Conservation (phyloP, 1,140 invertebrate genomes). For the Apolygus lucorum region DNA sequence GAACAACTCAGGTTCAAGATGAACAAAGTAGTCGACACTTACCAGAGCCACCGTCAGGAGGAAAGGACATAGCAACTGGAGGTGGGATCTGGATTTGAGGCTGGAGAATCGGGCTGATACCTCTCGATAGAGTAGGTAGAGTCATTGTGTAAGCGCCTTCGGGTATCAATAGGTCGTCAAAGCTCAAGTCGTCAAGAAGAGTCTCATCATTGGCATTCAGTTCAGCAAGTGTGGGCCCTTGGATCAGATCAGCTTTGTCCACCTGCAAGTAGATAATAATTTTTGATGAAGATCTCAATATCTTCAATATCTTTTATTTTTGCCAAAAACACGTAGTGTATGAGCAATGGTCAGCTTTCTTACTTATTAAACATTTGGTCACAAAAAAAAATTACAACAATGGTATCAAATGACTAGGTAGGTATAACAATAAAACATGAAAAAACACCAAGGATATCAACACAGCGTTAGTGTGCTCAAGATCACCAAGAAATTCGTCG, state of each 20-base stretch:
- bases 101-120: conserved; percentile 18
- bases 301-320: too few relatives aligned
- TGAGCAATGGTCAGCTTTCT: too few relatives aligned
- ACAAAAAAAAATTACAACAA: too few relatives aligned
- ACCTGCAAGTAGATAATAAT: conserved; percentile 44
- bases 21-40: conserved; percentile 26
- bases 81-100: not conserved
- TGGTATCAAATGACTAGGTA: too few relatives aligned
- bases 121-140: conserved; percentile 19
- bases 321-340: too few relatives aligned
- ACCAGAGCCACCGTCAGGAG: conserved; percentile 29
- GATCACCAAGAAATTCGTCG: too few relatives aligned
- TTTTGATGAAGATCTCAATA: too few relatives aligned
- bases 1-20: too few relatives aligned
- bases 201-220: conserved; percentile 78
- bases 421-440: too few relatives aligned
- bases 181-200: conserved; percentile 66
- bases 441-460: too few relatives aligned
- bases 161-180: conserved; percentile 70
- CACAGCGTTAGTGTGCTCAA: too few relatives aligned
- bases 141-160: conserved; percentile 48
- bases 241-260: conserved; percentile 73
- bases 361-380: too few relatives aligned
- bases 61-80: conserved; percentile 31
- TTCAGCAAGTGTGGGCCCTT: conserved; percentile 76